Evolutionary conservation across 2,888 invertebrate genomes (phyloP), one percentile per base, ranked within the genome.

Genomic region (Peribatodes rhomboidaria): DNA sequence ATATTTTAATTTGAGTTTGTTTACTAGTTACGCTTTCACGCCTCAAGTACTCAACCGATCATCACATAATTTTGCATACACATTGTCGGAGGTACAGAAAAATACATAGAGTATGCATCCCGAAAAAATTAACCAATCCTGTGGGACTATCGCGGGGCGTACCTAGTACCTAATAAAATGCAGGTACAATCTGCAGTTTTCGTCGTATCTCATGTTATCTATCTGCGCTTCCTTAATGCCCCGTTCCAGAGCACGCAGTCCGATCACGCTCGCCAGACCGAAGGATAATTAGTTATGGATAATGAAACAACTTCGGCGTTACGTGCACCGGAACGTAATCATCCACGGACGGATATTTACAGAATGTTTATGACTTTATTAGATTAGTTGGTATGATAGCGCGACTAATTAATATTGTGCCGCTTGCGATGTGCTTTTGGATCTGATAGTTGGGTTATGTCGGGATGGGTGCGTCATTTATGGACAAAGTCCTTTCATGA

Each of bases 191-290:
- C 10, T 42, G 42, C 6, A 6, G 27, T 22, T 22, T 13, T 46
- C 6, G 8, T n/a, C 0, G 13, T n/a, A 10, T 4, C 13, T 13
- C 18, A 13, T 2, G 14, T 1, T 6, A 11, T 6, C 42, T 55
- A 0, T 55, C 31, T 54, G 42, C 7, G 13, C 6, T 6, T 18
- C 27, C 2, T 8, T 42, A 27, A n/a, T 39, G 39, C 22, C 59
- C 55, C 9, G 68, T 59, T 65, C 44, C 53, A 46, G 35, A 11
- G 13, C 49, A 61, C 70, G 70, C 67, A 68, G 60, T 62, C 68
- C 9, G 33, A 65, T 61, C 70, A 71, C 70, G 70, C 64, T 46
- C 67, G 14, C 13, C 39, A 27, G 50, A 44, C 60, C 41, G 59
- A 27, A 46, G 35, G 44, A 50, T 52, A 56, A 65, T 65, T 65